Evolutionary conservation across 2,797 vertebrate species (phyloP).

Genomic region (Argyrosomus regius): DNA sequence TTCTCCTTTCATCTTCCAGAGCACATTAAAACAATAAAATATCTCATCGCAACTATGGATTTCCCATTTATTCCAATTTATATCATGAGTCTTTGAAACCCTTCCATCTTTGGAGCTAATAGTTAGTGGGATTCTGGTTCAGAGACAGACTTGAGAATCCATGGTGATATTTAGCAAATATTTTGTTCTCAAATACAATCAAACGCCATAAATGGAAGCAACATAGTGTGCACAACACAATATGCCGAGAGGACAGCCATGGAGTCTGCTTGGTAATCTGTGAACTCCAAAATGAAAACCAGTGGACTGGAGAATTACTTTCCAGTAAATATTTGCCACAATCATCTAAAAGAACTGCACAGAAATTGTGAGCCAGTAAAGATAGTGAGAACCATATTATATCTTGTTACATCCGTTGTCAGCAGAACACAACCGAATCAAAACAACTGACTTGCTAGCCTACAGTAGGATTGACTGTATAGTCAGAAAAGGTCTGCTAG

Average conservation of each 20-base stretch:
- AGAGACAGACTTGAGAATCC: background rate
- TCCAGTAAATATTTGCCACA: constrained; percentile 3
- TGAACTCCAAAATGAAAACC: constrained; percentile 15
- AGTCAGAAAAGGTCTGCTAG: background rate
- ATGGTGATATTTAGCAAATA: background rate
- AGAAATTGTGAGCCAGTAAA: background rate
- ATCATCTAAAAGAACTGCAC: background rate
- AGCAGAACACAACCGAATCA: background rate
- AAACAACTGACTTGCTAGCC: background rate
- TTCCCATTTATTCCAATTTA: constrained; percentile 9
- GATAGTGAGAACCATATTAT: background rate
- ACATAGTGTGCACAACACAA: background rate
- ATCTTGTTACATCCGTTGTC: background rate
- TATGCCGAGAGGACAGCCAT: background rate
- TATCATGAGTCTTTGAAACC: background rate
- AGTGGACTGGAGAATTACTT: background rate
- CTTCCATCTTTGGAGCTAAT: background rate
- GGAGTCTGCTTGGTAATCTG: background rate
- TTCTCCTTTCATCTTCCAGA: constrained; percentile 21
- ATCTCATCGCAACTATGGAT: background rate
- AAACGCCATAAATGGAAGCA: background rate
- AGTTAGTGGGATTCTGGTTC: background rate
- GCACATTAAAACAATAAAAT: background rate
- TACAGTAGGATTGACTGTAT: too few species aligned
- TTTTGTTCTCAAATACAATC: background rate